A percentile compares a stretch with the other conserved stretches of the same genome.
Conservation (phyloP, 2,797 vertebrate species). For the Cirrhinus molitorella region DNA sequence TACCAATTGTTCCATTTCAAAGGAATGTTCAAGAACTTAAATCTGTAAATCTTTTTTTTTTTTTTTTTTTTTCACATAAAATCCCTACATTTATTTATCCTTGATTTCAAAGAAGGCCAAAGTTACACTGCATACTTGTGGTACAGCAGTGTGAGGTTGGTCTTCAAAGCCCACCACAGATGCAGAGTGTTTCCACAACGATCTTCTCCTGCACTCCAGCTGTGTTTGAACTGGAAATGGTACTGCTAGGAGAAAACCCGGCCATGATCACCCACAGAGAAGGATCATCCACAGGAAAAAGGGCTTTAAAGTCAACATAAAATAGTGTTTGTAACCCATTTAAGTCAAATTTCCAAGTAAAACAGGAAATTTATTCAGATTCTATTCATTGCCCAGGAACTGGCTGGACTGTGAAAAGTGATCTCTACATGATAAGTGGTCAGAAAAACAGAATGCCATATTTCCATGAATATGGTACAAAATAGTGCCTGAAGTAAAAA, state of each 20-base stretch:
- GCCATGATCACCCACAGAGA: constrained; percentile 55
- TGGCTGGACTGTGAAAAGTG: neutral
- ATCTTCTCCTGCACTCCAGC: constrained; percentile 49
- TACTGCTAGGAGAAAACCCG: constrained; percentile 43
- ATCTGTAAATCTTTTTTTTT: constrained; percentile 57
- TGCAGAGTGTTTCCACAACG: constrained; percentile 55
- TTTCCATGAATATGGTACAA: neutral
- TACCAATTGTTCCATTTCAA: constrained; percentile 52
- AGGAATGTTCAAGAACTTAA: constrained; percentile 61
- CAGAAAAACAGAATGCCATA: neutral
- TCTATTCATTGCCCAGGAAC: neutral
- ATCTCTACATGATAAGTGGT: neutral
- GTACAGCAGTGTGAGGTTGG: constrained; percentile 58
- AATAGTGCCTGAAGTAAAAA: too few species aligned
- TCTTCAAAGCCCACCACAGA: constrained; percentile 51
- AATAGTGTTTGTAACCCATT: neutral
- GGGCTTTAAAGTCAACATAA: constrained; percentile 50
- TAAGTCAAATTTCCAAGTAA: neutral
- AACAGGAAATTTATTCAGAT: neutral
- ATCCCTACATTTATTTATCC: constrained; percentile 61
- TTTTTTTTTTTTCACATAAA: constrained; percentile 55
- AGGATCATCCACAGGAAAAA: constrained; percentile 55
- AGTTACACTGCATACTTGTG: constrained; percentile 60
- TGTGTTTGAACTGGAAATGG: constrained; percentile 64
- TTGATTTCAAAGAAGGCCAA: constrained; percentile 64